A percentile compares a stretch with the other conserved stretches of the same genome.
Evolutionary conservation across 2,888 invertebrate genomes (phyloP).

Genomic region (Drosophila siamana): DNA sequence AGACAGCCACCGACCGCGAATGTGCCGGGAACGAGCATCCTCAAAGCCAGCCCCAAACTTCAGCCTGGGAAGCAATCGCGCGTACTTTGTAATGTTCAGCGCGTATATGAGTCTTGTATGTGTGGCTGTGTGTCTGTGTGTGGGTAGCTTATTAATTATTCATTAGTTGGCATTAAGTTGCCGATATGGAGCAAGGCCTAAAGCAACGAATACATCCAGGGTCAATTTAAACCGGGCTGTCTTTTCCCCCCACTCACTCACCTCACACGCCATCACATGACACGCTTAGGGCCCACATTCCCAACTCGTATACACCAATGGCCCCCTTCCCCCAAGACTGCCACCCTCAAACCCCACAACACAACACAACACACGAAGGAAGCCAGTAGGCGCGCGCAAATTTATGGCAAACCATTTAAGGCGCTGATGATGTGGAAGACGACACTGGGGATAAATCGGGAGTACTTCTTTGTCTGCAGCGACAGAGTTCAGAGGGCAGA

Average conservation of each 20-base stretch:
- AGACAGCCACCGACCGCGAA: constrained; percentile 41
- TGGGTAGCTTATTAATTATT: constrained; percentile 81
- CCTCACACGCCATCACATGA: neutral
- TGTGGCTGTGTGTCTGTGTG: constrained; percentile 22
- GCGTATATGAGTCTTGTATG: constrained; percentile 1
- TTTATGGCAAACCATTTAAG: constrained; percentile 79
- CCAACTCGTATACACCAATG: constrained; percentile 16
- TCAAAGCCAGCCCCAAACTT: neutral
- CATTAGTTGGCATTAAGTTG: constrained; percentile 80
- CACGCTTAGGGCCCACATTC: constrained; percentile 24
- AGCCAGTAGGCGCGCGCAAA: constrained; percentile 63
- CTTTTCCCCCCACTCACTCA: neutral
- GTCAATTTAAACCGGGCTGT: constrained; percentile 56
- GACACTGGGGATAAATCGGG: constrained; percentile 66
- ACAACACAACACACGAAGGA: neutral
- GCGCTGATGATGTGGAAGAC: constrained; percentile 78
- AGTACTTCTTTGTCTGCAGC: constrained; percentile 20
- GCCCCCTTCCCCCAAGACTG: neutral
- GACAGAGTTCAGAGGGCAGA: neutral
- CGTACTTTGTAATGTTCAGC: constrained; percentile 37
- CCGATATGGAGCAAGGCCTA: constrained; percentile 56
- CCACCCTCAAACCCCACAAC: neutral
- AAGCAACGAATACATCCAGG: constrained; percentile 44
- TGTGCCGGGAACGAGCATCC: constrained; percentile 8
- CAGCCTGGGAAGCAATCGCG: constrained; percentile 45